Conservation (phyloP, 64 coral and sea anemone genomes). For the Orbicella faveolata region DNA sequence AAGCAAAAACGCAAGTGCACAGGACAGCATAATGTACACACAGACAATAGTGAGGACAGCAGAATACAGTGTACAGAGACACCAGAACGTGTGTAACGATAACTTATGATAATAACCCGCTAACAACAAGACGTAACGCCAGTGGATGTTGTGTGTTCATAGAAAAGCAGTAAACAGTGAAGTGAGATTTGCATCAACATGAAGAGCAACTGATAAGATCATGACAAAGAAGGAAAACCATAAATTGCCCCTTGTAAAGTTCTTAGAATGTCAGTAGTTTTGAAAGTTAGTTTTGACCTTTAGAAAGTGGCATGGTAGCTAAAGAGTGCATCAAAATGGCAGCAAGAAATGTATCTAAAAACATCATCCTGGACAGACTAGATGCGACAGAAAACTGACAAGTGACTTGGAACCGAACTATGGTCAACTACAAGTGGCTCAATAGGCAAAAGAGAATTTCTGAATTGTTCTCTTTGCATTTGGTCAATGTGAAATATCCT, state of each 20-base stretch:
- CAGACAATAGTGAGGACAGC: background rate
- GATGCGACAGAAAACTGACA: background rate
- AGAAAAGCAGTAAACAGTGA: background rate
- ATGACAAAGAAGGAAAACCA: background rate
- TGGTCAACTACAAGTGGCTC: too few relatives aligned
- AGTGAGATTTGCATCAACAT: background rate
- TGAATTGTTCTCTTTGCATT: too few relatives aligned
- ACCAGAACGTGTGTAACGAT: background rate
- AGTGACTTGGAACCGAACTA: too few relatives aligned
- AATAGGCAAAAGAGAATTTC: too few relatives aligned
- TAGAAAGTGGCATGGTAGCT: background rate
- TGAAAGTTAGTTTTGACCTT: background rate
- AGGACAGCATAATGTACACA: background rate
- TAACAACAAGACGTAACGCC: background rate
- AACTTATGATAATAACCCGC: background rate
- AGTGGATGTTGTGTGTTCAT: background rate
- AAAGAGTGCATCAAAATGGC: background rate
- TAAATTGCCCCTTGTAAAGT: background rate
- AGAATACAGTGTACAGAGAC: background rate
- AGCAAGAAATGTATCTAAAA: background rate
- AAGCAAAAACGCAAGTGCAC: background rate
- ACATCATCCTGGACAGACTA: background rate
- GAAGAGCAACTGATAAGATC: background rate
- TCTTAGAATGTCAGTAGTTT: background rate
- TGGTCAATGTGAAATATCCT: too few relatives aligned